Evolutionary conservation across 2,113 vertebrate genomes (phyloP), one percentile per base, ranked within the genome.

Genomic region (Tragulus kanchil): DNA sequence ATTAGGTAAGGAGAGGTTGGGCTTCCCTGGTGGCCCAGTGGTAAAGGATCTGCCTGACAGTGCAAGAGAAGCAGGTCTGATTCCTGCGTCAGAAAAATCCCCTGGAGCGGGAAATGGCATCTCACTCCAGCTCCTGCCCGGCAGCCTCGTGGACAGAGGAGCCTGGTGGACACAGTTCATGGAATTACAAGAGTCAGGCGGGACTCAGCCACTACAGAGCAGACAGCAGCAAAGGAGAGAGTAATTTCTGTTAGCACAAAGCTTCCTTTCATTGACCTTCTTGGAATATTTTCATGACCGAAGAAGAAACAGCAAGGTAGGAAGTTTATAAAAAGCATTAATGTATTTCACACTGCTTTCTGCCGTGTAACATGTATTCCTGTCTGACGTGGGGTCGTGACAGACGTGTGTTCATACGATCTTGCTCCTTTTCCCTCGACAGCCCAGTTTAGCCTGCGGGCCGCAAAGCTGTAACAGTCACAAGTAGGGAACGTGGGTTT

Each of bases 31-130:
- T n/a, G n/a, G n/a, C n/a, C n/a, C n/a, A n/a, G 31, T 69, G 65
- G 31, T 19, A 10, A 69, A 19, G 65, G 19, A n/a, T 19, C 65
- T 69, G 65, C n/a, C 31, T 67, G 65, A 31, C 65, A 36, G 2
- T 4, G 31, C 65, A 2, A 16, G 31, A 67, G n/a, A 9, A 36
- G 36, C 2, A n/a, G 31, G 17, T 36, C 36, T 3, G 0, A 2
- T 19, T 16, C 65, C 31, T 9, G 65, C n/a, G 31, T 19, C 3
- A 0, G 31, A n/a, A 19, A 36, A 16, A 36, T 19, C 4, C 65
- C 65, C n/a, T 36, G 65, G 65, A 36, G 65, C 1, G 36, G 65
- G 31, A 36, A 19, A 36, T 19, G 65, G 65, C 31, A 19, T 1
- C 31, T 28, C 31, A 36, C 65, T 9, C 65, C 31, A 36, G 16